These are phyloP conservation scores for Eumerus sabulonum DNA, from an alignment of 2,888 invertebrate species.

Conservation along the genomic window DNA sequence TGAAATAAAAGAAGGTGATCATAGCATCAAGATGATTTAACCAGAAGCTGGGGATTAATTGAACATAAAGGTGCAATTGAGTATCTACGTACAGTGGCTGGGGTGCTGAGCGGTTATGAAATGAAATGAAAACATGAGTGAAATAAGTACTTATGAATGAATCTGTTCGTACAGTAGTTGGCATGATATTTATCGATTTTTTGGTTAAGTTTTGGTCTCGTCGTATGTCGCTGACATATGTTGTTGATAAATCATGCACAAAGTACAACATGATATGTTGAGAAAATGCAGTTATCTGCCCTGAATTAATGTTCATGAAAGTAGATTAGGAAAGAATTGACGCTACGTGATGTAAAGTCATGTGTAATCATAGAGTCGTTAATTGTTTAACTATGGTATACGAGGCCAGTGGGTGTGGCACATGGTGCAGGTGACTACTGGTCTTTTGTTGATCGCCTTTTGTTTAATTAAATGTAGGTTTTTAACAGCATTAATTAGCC, in stretches of 20 bases:
- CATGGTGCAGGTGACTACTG: conserved; percentile 55
- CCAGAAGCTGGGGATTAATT: conserved; percentile 64
- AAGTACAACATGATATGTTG: conserved; percentile 40
- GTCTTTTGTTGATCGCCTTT: conserved; percentile 54
- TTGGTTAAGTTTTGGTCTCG: conserved; percentile 41
- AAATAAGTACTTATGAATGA: conserved; percentile 2
- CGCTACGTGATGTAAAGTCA: conserved; percentile 13
- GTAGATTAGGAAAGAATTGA: conserved; percentile 53
- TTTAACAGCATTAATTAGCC: too few species aligned
- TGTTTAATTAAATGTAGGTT: conserved; percentile 49
- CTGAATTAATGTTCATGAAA: conserved; percentile 28
- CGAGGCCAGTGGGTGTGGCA: conserved; percentile 48
- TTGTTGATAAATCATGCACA: conserved; percentile 41
- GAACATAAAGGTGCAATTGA: conserved; percentile 52
- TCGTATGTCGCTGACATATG: conserved; percentile 36
- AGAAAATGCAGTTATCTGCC: conserved; percentile 39
- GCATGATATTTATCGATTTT: conserved; percentile 46
- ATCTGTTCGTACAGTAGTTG: conserved; percentile 20
- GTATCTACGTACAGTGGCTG: conserved; percentile 6
- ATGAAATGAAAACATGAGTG: conserved; percentile 13
- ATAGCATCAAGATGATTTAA: conserved; percentile 55
- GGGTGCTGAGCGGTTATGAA: conserved; percentile 20
- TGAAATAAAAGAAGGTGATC: conserved; percentile 62
- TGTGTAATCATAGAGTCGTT: conserved; percentile 32
- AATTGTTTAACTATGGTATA: conserved; percentile 63